Evolutionary conservation across 2,113 vertebrate species (phyloP).

Genomic region (Syngnathus scovelli): DNA sequence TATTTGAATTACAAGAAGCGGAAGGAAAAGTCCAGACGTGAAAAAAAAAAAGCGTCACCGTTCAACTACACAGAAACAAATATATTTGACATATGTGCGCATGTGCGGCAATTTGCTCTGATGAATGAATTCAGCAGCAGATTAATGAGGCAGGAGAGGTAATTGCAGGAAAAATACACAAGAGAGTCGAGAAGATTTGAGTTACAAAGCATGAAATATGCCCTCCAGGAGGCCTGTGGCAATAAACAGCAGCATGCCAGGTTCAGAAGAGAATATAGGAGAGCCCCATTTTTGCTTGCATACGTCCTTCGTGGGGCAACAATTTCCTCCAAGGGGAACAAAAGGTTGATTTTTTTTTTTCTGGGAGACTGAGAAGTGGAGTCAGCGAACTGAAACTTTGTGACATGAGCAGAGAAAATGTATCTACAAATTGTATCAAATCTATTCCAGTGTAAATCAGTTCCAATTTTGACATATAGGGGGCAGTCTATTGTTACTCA

Average conservation of each 20-base stretch:
- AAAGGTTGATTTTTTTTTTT: slow-evolving; percentile 31
- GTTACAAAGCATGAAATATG: slow-evolving; percentile 23
- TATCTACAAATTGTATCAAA: neutral
- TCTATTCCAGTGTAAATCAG: neutral
- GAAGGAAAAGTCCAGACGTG: slow-evolving; percentile 47
- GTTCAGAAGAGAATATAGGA: slow-evolving; percentile 26
- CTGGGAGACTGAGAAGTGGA: neutral
- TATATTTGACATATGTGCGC: neutral
- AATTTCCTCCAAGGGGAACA: slow-evolving; percentile 46
- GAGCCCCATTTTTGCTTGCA: slow-evolving; percentile 32
- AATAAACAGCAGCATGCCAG: slow-evolving; percentile 23
- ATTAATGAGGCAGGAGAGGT: slow-evolving; percentile 3
- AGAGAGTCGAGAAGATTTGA: slow-evolving; percentile 8
- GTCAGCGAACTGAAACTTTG: neutral
- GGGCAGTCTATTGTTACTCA: neutral
- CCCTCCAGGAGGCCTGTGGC: slow-evolving; percentile 16
- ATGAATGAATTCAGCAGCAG: slow-evolving; percentile 3
- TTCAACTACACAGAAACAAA: slow-evolving; percentile 30
- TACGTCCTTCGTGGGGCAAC: slow-evolving; percentile 43
- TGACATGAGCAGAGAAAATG: neutral
- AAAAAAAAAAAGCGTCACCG: slow-evolving; percentile 10
- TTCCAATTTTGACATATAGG: neutral
- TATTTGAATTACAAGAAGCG: slow-evolving; percentile 49
- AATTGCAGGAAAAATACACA: slow-evolving; percentile 3
- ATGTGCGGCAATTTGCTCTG: neutral